Percentiles rank a stretch among this genome's conserved stretches.
Evolutionary conservation across 2,888 invertebrate genomes (phyloP).

Genomic region (Drosophila cracens): DNA sequence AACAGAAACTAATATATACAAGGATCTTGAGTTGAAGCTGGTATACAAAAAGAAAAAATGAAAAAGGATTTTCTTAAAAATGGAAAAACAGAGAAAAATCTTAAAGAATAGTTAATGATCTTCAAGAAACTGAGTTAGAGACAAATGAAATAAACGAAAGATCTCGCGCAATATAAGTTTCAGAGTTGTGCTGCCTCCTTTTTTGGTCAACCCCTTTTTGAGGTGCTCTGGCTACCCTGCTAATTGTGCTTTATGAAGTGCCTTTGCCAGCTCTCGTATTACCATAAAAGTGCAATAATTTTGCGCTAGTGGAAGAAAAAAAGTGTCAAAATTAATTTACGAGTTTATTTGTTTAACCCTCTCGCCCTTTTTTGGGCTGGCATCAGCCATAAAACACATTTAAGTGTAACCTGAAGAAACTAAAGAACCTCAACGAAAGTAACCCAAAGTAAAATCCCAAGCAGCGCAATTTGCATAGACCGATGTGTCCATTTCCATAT

Average conservation of each 20-base stretch:
- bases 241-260: slow-evolving; percentile 46
- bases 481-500: slow-evolving; percentile 61
- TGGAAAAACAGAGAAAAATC: neutral
- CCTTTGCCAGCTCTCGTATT: slow-evolving; percentile 45
- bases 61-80: neutral
- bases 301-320: slow-evolving; percentile 46
- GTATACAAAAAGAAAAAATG: neutral
- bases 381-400: slow-evolving; percentile 18
- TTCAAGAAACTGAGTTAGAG: neutral
- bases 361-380: slow-evolving; percentile 71
- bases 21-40: neutral
- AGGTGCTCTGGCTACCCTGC: slow-evolving; percentile 3
- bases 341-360: slow-evolving; percentile 84
- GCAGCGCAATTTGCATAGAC: slow-evolving; percentile 46
- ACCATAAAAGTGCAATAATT: slow-evolving; percentile 74
- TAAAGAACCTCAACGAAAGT: slow-evolving; percentile 7
- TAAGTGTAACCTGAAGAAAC: slow-evolving; percentile 30
- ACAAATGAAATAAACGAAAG: neutral
- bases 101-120: neutral
- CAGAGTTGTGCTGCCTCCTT: neutral
- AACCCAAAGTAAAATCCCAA: slow-evolving; percentile 26
- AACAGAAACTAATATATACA: too few species aligned
- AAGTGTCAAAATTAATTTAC: slow-evolving; percentile 85
- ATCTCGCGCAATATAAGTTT: neutral
- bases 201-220: slow-evolving; percentile 14